Evolutionary conservation across 2,888 invertebrate species (phyloP), one percentile per base, ranked within the genome.

Genomic region (Microplitis deprimator): DNA sequence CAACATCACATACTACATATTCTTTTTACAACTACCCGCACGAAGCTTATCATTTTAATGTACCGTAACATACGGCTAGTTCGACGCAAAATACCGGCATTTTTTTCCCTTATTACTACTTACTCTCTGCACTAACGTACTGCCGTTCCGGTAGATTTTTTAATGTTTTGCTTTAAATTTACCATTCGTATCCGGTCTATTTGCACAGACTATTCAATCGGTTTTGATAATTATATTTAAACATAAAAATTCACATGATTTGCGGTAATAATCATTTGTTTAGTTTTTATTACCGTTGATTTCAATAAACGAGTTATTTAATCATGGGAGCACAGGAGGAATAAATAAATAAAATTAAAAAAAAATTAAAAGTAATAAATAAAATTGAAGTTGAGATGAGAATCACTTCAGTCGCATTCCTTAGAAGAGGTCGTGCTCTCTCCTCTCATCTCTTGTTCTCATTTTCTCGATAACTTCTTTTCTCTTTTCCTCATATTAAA

Each of bases 371-470:
- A 7, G 72, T 65, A 65, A 13, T 29, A 69, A 65, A 70, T 40
- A 71, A 41, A 68, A 77, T 77, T 77, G 70, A 77, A 76, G 80
- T 78, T 75, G 71, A 75, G 73, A 72, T 75, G 69, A 76, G 74
- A 79, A 79, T 77, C 68, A 78, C 80, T 80, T 76, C 76, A 78
- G 73, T 80, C 77, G 79, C 82, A 82, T 82, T 80, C 82, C 81
- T 68, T n/a, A 74, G 79, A 77, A 79, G 79, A 79, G 77, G 68
- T 79, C 77, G 64, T 41, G 59, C 67, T 20, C 59, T 62, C 72
- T 76, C 74, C n/a, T 16, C 71, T 74, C 67, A 20, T 67, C 70
- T 60, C 41, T 73, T 67, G 68, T 72, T 75, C 75, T 76, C 70
- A 73, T 72, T 65, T 67, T 65, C 29, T 72, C 41, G 17, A 62